Evolutionary conservation across 2,888 invertebrate species (phyloP), one percentile per base, ranked within the genome.

Genomic region (Heliothis peltigera): DNA sequence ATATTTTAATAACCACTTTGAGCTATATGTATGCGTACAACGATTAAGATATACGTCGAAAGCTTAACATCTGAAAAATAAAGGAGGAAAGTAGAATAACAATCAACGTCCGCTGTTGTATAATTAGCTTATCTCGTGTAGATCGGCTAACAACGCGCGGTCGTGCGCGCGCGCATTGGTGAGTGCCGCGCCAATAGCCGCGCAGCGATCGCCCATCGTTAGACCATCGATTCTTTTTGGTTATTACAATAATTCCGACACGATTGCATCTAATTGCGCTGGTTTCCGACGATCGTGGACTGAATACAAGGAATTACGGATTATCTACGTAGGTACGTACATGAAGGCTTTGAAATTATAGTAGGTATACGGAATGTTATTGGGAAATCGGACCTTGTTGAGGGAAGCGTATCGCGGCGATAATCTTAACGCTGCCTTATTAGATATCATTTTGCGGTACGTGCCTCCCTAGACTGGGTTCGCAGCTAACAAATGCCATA

Each of bases 171-270:
- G 91, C 91, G 93, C 91, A 95, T 94, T 94, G 95, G 95, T 83
- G 87, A 86, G 83, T 84, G 80, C 82, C 85, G 87, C 87, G 85
- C 95, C 95, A 95, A 94, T 95, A 84, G 88, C 87, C 83, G 87
- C 67, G 81, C 91, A 75, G 78, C 89, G 84, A 89, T 88, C 89
- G 84, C 80, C 85, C 87, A 86, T 91, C 88, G 90, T 91, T 91
- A 89, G 89, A 89, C 79, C 84, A 92, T 92, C 91, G 89, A 93
- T 93, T 93, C 90, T 94, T 94, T 94, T 94, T 89, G 89, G 90
- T 95, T 93, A 95, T 94, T 94, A 95, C 91, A 94, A 95, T 95
- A 94, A 95, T 94, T 93, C 88, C 90, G 82, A 88, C 91, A 91
- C 92, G 92, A 95, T 92, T 92, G 89, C 89, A 88, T 89, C 91